phyloP scores from a whole-genome alignment of 2,113 vertebrate species.

The Oostethus manadensis region DNA sequence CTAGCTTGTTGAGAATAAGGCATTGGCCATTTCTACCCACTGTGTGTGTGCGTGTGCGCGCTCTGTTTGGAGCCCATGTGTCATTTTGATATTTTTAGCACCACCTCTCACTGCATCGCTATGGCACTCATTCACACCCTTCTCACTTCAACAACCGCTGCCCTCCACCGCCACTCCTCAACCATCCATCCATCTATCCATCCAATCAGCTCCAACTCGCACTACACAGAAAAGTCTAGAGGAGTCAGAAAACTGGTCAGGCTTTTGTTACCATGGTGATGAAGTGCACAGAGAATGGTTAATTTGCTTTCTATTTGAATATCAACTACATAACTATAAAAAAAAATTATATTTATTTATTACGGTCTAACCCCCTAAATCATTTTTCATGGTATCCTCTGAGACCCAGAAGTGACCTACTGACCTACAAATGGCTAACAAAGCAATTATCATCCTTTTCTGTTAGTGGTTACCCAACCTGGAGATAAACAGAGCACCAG shows the following conservation, averaged over 20 bases:
- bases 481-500: conserved; percentile 34
- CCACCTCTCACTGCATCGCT: conserved; percentile 71
- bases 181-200: conserved; percentile 9
- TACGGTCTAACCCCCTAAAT: too few relatives aligned
- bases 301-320: conserved; percentile 35
- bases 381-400: too few relatives aligned
- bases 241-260: conserved; percentile 24
- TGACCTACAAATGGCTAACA: too few relatives aligned
- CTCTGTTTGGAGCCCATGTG: conserved; percentile 70
- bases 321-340: conserved; percentile 13
- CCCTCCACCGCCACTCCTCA: conserved; percentile 9
- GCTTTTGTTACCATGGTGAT: conserved; percentile 40
- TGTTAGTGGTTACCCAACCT: too few relatives aligned
- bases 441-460: too few relatives aligned
- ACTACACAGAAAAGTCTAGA: conserved; percentile 41
- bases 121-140: conserved; percentile 70
- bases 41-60: conserved; percentile 60
- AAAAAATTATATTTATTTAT: too few relatives aligned
- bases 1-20: too few relatives aligned
- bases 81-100: conserved; percentile 74
- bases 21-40: conserved; percentile 29
- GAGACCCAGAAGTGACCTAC: too few relatives aligned
- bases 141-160: conserved; percentile 22
- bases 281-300: conserved; percentile 9
- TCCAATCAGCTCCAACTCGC: conserved; percentile 49